Evolutionary conservation across 1,140 invertebrate species (phyloP), one percentile per base, ranked within the genome.

Genomic region (Harpegnathos saltator): DNA sequence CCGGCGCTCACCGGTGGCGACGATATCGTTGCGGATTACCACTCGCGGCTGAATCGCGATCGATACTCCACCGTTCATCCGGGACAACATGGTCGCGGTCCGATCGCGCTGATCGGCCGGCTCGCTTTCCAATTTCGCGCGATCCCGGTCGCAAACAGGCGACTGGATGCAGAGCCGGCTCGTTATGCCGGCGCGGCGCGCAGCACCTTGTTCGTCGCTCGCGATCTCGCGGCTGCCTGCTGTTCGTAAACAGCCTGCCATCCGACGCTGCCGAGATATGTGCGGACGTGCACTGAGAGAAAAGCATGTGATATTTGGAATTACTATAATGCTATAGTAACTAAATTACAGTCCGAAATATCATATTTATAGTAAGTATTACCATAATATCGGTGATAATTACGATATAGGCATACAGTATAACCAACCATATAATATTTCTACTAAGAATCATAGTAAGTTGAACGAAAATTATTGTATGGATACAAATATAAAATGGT

Each of bases 91-190:
- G 52, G 44, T 15, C 48, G 58, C 19, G 61, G 66, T 75, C 38
- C 61, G 38, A 56, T 74, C 56, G 38, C 33, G 38, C 33, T 44
- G 33, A 33, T 33, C 22, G 14, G 19, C 19, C 14, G 24, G 65
- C n/a, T 52, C 50, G 66, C 66, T 84, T 84, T 84, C 77, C 77
- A 72, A 56, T 72, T 48, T 56, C 54, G n/a, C 24, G 17, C 61
- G 19, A 44, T 14, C 19, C 14, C 29, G n/a, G n/a, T n/a, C n/a
- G n/a, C n/a, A n/a, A n/a, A n/a, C n/a, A 26, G 26, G 33, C 33
- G 56, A 14, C 50, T 17, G 59, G 14, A 1, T 11, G 12, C 1
- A 4, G n/a, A 14, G n/a, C n/a, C n/a, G n/a, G n/a, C 62, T 65
- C 48, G 44, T n/a, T 17, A 63, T 72, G 3, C 52, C 24, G 4